Evolutionary conservation across 1,140 invertebrate species (phyloP), one percentile per base, ranked within the genome.

Genomic region (Charaxes varanes): DNA sequence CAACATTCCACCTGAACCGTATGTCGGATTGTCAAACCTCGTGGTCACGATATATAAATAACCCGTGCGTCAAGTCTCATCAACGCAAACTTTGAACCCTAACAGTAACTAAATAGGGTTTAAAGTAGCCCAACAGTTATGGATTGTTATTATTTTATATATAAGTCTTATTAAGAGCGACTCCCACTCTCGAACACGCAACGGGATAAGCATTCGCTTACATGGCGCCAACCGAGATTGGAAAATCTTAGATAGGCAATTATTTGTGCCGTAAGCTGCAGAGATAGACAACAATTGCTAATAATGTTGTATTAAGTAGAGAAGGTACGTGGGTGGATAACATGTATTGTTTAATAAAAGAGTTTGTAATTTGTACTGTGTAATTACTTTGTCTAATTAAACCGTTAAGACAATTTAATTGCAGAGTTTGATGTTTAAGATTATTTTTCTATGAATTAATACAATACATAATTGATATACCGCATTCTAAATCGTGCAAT

Each of bases 151-250:
- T 69, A 68, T 74, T 64, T 64, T 79, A 71, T 73, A 66, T 76
- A 73, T 67, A 60, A 54, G 49, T 60, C 71, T 73, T 78, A 78
- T 71, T 78, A 74, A 74, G 69, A 72, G 60, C 51, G 62, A 69
- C 71, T 76, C 73, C 73, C 70, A 71, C 69, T 69, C 62, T 61
- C 45, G 30, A 49, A 51, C 71, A 79, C 67, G 71, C 70, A 69
- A 69, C 48, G 30, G 14, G 18, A 12, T 62, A 52, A 61, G 30
- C 14, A 12, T 13, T 0, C 56, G 48, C 12, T 57, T 41, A 70
- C 64, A 78, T 72, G 62, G 27, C 23, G 23, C 11, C 26, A 11
- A 6, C 26, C 4, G 16, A 18, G 28, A 43, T 31, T 34, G 27
- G 11, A 28, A 13, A 14, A n/a, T 31, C 16, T 10, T 31, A 17